Evolutionary conservation across 2,888 invertebrate species (phyloP).

Genomic region (Biston betularia): DNA sequence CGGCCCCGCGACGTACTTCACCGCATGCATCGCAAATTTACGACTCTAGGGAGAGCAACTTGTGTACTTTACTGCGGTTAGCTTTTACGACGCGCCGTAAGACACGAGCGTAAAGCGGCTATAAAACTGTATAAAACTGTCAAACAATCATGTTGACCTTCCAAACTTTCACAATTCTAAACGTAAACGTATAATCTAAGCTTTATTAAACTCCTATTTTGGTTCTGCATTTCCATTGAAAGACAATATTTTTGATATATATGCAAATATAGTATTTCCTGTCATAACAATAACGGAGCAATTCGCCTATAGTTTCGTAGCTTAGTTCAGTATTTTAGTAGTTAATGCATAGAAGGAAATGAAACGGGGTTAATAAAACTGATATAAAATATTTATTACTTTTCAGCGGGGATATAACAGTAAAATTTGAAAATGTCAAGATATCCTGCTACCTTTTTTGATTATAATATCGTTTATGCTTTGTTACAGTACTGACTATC

Average conservation of each 20-base stretch:
- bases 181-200: not conserved
- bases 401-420: slow-evolving; percentile 17
- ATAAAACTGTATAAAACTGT: slow-evolving; percentile 47
- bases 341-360: slow-evolving; percentile 21
- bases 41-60: slow-evolving; percentile 76
- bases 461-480: slow-evolving; percentile 5
- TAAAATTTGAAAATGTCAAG: slow-evolving; percentile 21
- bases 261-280: slow-evolving; percentile 5
- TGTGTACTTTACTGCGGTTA: slow-evolving; percentile 82
- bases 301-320: slow-evolving; percentile 22
- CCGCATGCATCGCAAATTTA: slow-evolving; percentile 82
- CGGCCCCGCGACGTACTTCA: slow-evolving; percentile 75
- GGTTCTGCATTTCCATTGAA: slow-evolving; percentile 6
- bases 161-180: slow-evolving; percentile 2
- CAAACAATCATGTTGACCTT: slow-evolving; percentile 35
- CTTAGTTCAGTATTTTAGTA: slow-evolving; percentile 25
- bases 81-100: slow-evolving; percentile 64
- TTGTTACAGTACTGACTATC: not conserved
- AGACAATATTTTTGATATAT: slow-evolving; percentile 10
- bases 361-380: slow-evolving; percentile 28
- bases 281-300: slow-evolving; percentile 7
- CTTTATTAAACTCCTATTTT: slow-evolving; percentile 2
- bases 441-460: slow-evolving; percentile 15
- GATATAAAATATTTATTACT: slow-evolving; percentile 35
- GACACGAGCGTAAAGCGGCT: slow-evolving; percentile 51